A percentile compares a stretch with the other conserved stretches of the same genome.
Conservation (phyloP, 2,113 vertebrate genomes). For the Strix uralensis region DNA sequence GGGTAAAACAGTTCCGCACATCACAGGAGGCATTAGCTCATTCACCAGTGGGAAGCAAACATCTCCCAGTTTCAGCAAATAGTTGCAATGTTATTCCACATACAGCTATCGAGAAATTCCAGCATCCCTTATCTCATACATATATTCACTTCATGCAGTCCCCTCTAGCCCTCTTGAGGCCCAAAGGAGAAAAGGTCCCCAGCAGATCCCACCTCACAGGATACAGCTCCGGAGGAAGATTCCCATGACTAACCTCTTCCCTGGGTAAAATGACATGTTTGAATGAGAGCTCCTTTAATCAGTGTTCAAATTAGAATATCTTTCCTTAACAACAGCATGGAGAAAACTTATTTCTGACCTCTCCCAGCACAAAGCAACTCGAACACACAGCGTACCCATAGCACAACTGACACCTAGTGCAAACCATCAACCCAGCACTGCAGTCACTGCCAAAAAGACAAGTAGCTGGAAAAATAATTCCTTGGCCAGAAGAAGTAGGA, state of each 20-base stretch:
- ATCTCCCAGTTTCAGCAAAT: not conserved
- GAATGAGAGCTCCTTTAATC: not conserved
- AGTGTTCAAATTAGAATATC: not conserved
- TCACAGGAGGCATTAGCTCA: not conserved
- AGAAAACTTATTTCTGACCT: not conserved
- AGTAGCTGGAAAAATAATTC: not conserved
- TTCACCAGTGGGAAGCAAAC: not conserved
- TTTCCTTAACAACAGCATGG: not conserved
- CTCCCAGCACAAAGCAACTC: not conserved
- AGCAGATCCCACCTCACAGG: not conserved
- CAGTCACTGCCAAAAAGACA: not conserved
- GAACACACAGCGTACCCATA: fast-evolving
- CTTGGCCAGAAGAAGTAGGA: not conserved
- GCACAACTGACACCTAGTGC: not conserved
- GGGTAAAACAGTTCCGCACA: not conserved
- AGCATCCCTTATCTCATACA: not conserved
- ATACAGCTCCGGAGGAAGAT: not conserved
- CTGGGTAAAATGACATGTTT: not conserved
- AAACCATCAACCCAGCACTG: not conserved
- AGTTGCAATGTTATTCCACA: fast-evolving
- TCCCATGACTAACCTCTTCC: not conserved
- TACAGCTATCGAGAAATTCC: not conserved
- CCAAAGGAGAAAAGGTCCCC: not conserved
- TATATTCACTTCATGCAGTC: not conserved
- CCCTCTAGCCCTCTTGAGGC: not conserved